Percentiles rank a stretch among this genome's conserved stretches.
These are phyloP conservation scores for Volucella zonaria DNA, from an alignment of 2,888 invertebrate genomes.

Conservation along the genomic window DNA sequence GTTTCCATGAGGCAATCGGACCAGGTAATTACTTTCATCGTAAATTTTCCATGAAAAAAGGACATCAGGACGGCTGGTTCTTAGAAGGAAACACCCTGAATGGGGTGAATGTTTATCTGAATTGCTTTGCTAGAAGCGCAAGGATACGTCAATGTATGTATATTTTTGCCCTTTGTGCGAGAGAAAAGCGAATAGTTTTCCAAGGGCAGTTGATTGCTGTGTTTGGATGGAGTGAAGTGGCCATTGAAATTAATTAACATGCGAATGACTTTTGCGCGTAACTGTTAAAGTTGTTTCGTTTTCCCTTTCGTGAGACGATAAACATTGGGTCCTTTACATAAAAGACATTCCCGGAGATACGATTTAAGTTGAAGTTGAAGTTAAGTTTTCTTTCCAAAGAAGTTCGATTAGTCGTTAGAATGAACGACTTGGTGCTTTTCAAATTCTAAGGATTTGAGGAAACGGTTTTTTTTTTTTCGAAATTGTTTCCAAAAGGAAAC, in stretches of 20 bases:
- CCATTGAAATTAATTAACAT: slow-evolving; percentile 41
- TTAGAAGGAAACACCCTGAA: not conserved
- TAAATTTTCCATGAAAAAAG: slow-evolving; percentile 9
- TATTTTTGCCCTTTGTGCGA: not conserved
- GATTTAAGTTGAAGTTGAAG: no score
- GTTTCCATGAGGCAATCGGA: slow-evolving; percentile 79
- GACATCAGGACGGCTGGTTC: not conserved
- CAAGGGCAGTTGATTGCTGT: not conserved
- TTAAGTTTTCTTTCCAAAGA: no score
- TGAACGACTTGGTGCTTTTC: not conserved
- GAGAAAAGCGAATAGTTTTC: slow-evolving; percentile 19
- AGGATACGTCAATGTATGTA: not conserved
- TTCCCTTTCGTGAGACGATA: slow-evolving; percentile 15
- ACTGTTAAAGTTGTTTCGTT: not conserved
- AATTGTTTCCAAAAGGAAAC: not conserved
- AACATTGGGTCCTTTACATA: not conserved
- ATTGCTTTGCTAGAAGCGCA: slow-evolving; percentile 22
- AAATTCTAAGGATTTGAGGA: not conserved
- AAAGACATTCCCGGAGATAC: no score
- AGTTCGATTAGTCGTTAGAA: slow-evolving; percentile 34
- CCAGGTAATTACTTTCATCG: slow-evolving; percentile 77
- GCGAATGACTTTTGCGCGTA: slow-evolving; percentile 17
- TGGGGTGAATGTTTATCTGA: slow-evolving; percentile 41
- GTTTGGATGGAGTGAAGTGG: slow-evolving; percentile 1
- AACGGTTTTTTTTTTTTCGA: no score